Evolutionary conservation across 2,888 invertebrate genomes (phyloP).

Genomic region (Dicycla oo): DNA sequence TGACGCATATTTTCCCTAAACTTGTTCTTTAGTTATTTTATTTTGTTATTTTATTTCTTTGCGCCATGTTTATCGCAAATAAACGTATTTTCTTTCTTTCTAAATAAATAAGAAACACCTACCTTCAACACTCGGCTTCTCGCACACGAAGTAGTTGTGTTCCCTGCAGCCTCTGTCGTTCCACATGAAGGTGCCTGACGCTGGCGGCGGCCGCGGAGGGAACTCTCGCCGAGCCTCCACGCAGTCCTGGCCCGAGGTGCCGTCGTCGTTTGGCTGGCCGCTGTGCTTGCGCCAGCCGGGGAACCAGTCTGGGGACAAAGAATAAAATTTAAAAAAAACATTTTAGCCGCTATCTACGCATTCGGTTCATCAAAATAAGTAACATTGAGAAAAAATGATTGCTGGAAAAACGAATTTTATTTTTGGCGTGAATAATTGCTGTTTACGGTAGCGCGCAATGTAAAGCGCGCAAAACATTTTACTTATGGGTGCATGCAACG

Average conservation of each 20-base stretch:
- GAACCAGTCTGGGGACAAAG: conserved; percentile 93
- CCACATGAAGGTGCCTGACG: conserved; percentile 93
- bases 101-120: conserved; percentile 30
- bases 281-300: conserved; percentile 94
- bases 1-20: too few species aligned
- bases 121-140: conserved; percentile 93
- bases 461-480: too few species aligned
- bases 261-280: conserved; percentile 95
- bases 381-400: neutral
- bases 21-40: too few species aligned
- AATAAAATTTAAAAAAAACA: neutral
- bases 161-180: conserved; percentile 94
- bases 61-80: too few species aligned
- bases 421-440: neutral
- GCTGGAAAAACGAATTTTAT: neutral
- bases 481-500: neutral
- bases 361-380: neutral
- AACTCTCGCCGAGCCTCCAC: conserved; percentile 94
- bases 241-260: conserved; percentile 95
- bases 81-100: too few species aligned
- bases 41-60: too few species aligned
- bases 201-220: conserved; percentile 88
- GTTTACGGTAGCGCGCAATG: neutral
- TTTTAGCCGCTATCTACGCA: too few species aligned
- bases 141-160: conserved; percentile 94